Base-by-base conservation (phyloP, 1,140 invertebrate species). In the Drosophila saltans region DNA sequence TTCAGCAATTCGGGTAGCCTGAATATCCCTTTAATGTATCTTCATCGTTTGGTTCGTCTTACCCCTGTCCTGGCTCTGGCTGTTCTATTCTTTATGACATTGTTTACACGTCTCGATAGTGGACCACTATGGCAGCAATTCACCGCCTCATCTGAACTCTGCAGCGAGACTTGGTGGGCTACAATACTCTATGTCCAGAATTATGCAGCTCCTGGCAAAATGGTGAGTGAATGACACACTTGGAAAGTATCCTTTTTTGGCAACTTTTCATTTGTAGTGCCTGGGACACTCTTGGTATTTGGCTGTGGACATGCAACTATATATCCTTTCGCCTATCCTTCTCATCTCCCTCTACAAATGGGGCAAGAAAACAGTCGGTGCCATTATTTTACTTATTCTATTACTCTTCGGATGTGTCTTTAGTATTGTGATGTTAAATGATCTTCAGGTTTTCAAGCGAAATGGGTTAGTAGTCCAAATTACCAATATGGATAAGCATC, bases 271-370 rank as follows among this genome's bases (percentile, higher is more conserved):
- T 9, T 58, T 39, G 33, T 24, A 59, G 57, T 59, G 57, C 33
- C 33, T 98, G 95, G 96, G 96, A 52, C 97, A 97, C 93, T 95
- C 96, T 0, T 98, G 97, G 97, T 98, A 98, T 80, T 93, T 98
- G 60, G 95, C 97, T 1, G 96, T 96, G 59, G 97, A 98, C 83
- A 97, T 97, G 75, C 97, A 98, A 91, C 93, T 97, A 61, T 97
- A 97, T 85, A 93, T 97, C 52, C 86, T 97, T 2, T 95, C 96
- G 9, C 95, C 96, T 0, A 91, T 97, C n/a, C 93, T 98, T 52
- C 94, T 97, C 63, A 95, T 95, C 82, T 93, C 94, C 2, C 90
- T 96, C 16, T 95, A 94, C 94, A 94, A 93, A 59, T 95, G 94
- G 94, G 92, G 93, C 7, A 71, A 64, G 24, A 77, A 62, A 3